phyloP scores from a whole-genome alignment of 1,140 invertebrate species.

The Cydia amplana region DNA sequence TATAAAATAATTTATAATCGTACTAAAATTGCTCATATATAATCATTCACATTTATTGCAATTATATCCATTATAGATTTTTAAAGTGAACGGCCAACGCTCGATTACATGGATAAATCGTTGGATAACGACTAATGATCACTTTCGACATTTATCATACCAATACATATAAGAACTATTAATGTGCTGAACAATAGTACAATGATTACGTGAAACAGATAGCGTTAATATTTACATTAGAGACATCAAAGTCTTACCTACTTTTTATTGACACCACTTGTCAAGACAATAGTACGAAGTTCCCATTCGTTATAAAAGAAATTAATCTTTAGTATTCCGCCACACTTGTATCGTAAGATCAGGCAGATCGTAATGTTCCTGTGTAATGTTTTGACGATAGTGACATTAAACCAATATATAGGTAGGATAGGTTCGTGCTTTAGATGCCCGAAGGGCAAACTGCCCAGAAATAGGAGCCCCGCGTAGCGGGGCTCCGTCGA shows the following conservation, averaged over 20 bases:
- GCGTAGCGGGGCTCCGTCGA: too few species aligned
- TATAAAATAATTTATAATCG: neutral
- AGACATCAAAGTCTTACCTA: neutral
- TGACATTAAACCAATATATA: too few species aligned
- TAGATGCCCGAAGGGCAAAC: too few species aligned
- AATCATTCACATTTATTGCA: neutral
- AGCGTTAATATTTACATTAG: neutral
- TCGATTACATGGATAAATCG: neutral
- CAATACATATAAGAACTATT: slow-evolving; percentile 10
- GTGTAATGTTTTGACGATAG: too few species aligned
- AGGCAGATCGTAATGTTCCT: too few species aligned
- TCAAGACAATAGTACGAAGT: slow-evolving; percentile 9
- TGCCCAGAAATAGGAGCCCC: too few species aligned
- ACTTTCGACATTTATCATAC: slow-evolving; percentile 24
- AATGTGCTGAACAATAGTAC: neutral
- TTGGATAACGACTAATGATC: slow-evolving; percentile 1
- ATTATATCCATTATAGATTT: neutral
- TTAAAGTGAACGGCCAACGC: neutral
- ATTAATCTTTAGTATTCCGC: neutral
- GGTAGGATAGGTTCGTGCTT: too few species aligned
- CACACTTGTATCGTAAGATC: neutral
- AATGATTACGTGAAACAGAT: slow-evolving; percentile 17
- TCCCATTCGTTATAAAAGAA: neutral
- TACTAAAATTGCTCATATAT: neutral
- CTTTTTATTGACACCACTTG: slow-evolving; percentile 1